Conservation (phyloP, 2,797 vertebrate genomes). For the Aythya fuligula region DNA sequence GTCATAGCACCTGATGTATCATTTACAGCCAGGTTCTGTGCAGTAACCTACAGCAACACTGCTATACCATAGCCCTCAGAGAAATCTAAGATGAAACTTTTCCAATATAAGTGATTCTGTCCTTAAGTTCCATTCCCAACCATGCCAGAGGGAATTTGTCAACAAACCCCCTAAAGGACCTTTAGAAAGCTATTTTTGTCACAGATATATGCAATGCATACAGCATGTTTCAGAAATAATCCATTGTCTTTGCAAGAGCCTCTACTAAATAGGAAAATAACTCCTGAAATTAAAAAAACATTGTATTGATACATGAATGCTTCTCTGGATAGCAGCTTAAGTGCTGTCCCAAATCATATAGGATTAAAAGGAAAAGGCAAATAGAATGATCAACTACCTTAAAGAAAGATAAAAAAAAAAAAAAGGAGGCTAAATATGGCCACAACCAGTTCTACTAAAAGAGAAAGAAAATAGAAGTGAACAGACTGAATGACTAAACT, state of each 20-base stretch:
- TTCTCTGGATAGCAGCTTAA: not conserved
- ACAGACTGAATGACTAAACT: slow-evolving; percentile 37
- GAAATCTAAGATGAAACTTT: not conserved
- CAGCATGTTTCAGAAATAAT: not conserved
- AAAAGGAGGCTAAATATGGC: not conserved
- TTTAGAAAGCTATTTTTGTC: slow-evolving; percentile 1
- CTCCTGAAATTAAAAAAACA: not conserved
- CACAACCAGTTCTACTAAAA: not conserved
- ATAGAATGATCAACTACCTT: not conserved
- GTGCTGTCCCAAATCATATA: not conserved
- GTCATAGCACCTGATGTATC: not conserved
- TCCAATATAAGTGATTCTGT: not conserved
- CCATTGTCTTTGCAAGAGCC: not conserved
- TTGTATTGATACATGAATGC: not conserved
- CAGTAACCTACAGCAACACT: not conserved
- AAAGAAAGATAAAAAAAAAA: rapidly evolving
- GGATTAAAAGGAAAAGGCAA: not conserved
- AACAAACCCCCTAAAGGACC: not conserved
- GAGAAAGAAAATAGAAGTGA: not conserved
- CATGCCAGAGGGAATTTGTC: not conserved
- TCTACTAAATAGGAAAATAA: not conserved
- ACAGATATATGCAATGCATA: not conserved
- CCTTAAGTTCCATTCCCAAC: not conserved
- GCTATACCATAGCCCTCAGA: not conserved
- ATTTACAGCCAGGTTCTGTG: not conserved